Conservation (phyloP, 1,140 invertebrate genomes). For the Drosophila ambigua region DNA sequence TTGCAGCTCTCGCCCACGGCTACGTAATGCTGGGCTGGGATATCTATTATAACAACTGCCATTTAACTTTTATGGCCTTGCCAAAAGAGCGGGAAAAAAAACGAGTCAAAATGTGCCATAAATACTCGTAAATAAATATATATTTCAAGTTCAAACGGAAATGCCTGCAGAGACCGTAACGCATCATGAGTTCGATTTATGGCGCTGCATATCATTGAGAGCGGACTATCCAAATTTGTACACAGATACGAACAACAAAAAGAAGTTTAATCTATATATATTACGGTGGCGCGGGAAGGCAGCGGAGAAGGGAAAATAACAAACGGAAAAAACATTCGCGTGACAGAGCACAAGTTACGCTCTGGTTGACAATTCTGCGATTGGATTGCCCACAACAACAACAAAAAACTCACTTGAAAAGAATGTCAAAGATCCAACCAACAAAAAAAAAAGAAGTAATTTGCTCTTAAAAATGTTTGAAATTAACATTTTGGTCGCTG, state of each 20-base stretch:
- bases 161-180: slow-evolving; percentile 66
- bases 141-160: slow-evolving; percentile 75
- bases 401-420: slow-evolving; percentile 17
- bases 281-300: background rate
- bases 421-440: slow-evolving; percentile 6
- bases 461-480: slow-evolving; percentile 52
- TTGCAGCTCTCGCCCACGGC: slow-evolving; percentile 15
- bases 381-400: slow-evolving; percentile 26
- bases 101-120: slow-evolving; percentile 17
- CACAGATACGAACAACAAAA: slow-evolving; percentile 8
- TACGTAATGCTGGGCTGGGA: slow-evolving; percentile 8
- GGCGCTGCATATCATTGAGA: slow-evolving; percentile 34
- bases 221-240: background rate
- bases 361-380: slow-evolving; percentile 65
- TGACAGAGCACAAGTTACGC: slow-evolving; percentile 69
- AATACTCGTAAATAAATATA: slow-evolving; percentile 4
- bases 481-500: slow-evolving; percentile 19
- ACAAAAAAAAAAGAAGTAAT: slow-evolving; percentile 24
- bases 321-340: slow-evolving; percentile 45
- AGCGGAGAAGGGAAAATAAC: slow-evolving; percentile 10
- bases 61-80: slow-evolving; percentile 46
- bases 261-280: slow-evolving; percentile 16
- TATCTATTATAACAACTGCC: slow-evolving; percentile 48
- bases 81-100: slow-evolving; percentile 5
- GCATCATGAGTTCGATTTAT: slow-evolving; percentile 73